Percentiles rank a stretch among this genome's conserved stretches.
Conservation (phyloP, 1,140 invertebrate species). For the Drosophila subpulchrella region DNA sequence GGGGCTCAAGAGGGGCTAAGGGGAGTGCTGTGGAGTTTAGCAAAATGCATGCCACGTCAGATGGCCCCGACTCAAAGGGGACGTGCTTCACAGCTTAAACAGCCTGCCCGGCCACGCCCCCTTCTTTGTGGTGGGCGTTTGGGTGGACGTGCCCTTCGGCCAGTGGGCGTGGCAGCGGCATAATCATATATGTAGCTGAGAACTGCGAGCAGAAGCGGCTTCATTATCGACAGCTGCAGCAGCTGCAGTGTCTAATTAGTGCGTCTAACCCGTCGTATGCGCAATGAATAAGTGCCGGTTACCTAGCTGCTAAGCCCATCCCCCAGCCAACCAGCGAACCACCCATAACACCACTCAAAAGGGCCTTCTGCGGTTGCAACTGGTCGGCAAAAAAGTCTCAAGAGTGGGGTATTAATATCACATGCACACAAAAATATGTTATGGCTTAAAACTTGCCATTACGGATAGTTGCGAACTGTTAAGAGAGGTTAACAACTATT, state of each 20-base stretch:
- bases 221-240: conserved; percentile 66
- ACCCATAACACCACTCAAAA: not conserved
- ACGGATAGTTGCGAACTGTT: too few relatives aligned
- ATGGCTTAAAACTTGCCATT: too few relatives aligned
- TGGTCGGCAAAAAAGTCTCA: not conserved
- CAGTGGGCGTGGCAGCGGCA: conserved; percentile 11
- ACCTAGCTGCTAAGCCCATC: conserved; percentile 29
- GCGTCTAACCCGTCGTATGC: conserved; percentile 60
- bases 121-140: not conserved
- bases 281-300: conserved; percentile 68
- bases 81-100: conserved; percentile 56
- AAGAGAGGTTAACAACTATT: too few relatives aligned
- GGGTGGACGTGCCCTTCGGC: conserved; percentile 1
- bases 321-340: not conserved
- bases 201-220: conserved; percentile 34
- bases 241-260: conserved; percentile 67
- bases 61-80: conserved; percentile 29
- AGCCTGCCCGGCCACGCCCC: conserved; percentile 7
- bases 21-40: not conserved
- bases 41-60: conserved; percentile 41
- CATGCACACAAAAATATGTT: too few relatives aligned
- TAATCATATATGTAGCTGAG: conserved; percentile 16
- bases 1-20: not conserved
- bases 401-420: not conserved
- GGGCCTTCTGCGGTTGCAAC: conserved; percentile 14